Evolutionary conservation across 2,888 invertebrate species (phyloP), one percentile per base, ranked within the genome.

Genomic region (Himalopsyche anomala): DNA sequence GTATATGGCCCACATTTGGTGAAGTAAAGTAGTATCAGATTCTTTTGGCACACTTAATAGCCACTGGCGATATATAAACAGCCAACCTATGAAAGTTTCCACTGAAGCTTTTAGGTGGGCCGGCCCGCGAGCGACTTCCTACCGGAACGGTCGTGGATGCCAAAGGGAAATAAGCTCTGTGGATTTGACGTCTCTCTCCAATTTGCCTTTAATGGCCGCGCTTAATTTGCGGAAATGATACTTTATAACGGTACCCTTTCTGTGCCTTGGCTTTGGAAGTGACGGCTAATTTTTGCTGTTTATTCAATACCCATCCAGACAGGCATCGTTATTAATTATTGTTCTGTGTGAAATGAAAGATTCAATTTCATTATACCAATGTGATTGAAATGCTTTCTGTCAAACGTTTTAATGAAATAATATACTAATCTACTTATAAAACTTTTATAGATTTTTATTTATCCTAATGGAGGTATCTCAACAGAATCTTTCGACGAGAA

Each of bases 151-250:
- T 28, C 62, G 19, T 62, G 19, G 11, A 62, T 28, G 19, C 62
- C 19, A 28, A 62, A 19, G 19, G 62, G 62, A 62, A 62, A 62
- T 62, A 62, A 62, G 62, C 62, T 62, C 28, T 62, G 62, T 62
- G 62, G 62, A 62, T 62, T 62, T 62, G 62, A 62, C 62, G 62
- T 62, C 62, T 28, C 62, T 8, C 19, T 62, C 62, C 62, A 62
- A 62, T 62, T 62, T 62, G 62, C 62, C 62, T 62, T 62, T 62
- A 62, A 62, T 62, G 62, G 62, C 3, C 15, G 11, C 19, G 62
- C 62, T 62, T 62, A 62, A 62, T 62, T 62, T 62, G 62, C 62
- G 62, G 62, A 62, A 62, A 62, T 62, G 62, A 62, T 62, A 62
- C 62, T 62, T 62, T 19, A 62, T n/a, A 62, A 62, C 28, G 62